Evolutionary conservation across 2,113 vertebrate species (phyloP).

Genomic region (Lagopus muta): DNA sequence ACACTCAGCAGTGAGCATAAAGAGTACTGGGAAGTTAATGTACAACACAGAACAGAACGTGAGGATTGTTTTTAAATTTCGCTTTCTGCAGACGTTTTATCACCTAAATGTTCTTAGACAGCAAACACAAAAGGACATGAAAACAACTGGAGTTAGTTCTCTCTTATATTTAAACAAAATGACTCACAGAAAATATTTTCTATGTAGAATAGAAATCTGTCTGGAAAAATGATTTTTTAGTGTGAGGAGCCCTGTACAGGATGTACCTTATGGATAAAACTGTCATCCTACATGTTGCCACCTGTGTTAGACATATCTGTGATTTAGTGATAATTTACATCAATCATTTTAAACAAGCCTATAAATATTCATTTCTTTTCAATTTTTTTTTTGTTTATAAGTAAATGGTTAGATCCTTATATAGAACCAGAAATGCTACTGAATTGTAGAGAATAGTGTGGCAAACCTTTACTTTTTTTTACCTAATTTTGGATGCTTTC

Average conservation of each 20-base stretch:
- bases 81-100: neutral
- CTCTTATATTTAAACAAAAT: neutral
- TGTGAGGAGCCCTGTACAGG: neutral
- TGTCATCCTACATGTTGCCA: constrained; percentile 5
- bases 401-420: neutral
- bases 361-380: neutral
- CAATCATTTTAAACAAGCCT: neutral
- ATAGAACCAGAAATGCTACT: neutral
- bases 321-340: neutral
- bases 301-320: neutral
- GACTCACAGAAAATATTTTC: constrained; percentile 57
- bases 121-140: neutral
- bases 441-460: neutral
- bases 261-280: constrained; percentile 25
- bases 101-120: constrained; percentile 26
- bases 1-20: neutral
- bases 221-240: neutral
- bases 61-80: constrained; percentile 10
- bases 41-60: neutral
- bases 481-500: neutral
- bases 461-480: neutral
- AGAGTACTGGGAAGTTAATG: neutral
- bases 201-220: constrained; percentile 9
- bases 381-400: neutral
- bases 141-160: constrained; percentile 40